Conservation (phyloP, 2,113 vertebrate species). For the Chaetodon auriga region DNA sequence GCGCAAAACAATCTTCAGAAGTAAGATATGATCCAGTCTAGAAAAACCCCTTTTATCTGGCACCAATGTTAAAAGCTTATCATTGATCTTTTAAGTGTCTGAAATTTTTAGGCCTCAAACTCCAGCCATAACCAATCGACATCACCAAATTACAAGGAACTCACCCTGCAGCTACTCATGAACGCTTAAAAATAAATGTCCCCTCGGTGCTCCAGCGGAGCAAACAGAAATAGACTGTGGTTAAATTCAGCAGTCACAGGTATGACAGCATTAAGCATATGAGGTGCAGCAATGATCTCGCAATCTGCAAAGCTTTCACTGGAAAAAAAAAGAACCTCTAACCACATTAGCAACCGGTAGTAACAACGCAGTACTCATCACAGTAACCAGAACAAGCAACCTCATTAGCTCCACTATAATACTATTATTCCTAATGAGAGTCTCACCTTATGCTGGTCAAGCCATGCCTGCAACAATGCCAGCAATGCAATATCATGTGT, state of each 20-base stretch:
- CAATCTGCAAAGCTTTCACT: not conserved
- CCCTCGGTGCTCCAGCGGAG: not conserved
- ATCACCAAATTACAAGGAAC: constrained; percentile 7
- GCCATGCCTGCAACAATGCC: constrained; percentile 2
- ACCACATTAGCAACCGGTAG: constrained; percentile 19
- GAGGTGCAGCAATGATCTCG: constrained; percentile 1
- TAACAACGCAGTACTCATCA: not conserved
- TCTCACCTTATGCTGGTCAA: constrained; percentile 14
- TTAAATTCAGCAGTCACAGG: not conserved
- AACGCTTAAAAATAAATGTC: not conserved
- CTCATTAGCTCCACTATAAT: constrained; percentile 46
- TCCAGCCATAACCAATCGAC: not conserved
- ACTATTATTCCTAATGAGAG: constrained; percentile 36
- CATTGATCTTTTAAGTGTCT: not conserved
- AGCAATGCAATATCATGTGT: constrained; percentile 6
- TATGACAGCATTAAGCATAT: not conserved
- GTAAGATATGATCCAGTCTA: not conserved
- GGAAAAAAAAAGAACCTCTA: not conserved
- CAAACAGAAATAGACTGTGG: not conserved
- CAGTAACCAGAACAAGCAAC: constrained; percentile 14
- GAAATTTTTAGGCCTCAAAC: not conserved
- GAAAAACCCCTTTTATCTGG: not conserved
- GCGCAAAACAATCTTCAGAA: not conserved
- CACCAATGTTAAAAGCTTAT: not conserved
- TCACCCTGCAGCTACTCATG: not conserved